Conservation (phyloP, 1,140 invertebrate species). For the Dendroctonus valens region DNA sequence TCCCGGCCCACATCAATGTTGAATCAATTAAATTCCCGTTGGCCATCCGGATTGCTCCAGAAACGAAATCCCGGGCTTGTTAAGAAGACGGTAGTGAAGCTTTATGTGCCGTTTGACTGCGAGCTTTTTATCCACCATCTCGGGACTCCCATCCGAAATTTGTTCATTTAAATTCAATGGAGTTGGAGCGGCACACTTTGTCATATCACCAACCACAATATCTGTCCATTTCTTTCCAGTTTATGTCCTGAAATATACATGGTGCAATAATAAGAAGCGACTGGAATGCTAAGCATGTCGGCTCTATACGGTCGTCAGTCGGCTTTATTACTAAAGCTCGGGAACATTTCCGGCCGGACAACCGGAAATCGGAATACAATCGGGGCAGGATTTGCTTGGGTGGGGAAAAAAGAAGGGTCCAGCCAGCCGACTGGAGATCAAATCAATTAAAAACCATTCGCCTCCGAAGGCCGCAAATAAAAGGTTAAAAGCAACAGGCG, state of each 20-base stretch:
- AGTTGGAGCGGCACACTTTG: constrained; percentile 35
- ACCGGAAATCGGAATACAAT: neutral
- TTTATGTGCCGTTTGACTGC: constrained; percentile 12
- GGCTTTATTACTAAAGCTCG: constrained; percentile 23
- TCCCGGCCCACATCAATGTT: too few relatives aligned
- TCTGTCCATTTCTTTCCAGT: constrained; percentile 39
- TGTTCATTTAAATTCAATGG: constrained; percentile 43
- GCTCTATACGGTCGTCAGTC: constrained; percentile 21
- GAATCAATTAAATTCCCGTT: too few relatives aligned
- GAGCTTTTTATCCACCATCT: constrained; percentile 8
- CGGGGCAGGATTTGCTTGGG: too few relatives aligned
- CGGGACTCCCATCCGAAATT: constrained; percentile 29
- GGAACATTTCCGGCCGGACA: neutral
- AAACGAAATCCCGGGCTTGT: constrained; percentile 15
- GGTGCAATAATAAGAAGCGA: constrained; percentile 43
- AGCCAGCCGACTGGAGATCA: neutral
- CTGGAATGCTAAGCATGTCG: constrained; percentile 42
- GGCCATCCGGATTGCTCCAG: too few relatives aligned
- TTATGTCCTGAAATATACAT: constrained; percentile 46
- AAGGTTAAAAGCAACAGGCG: too few relatives aligned
- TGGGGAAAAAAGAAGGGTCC: neutral
- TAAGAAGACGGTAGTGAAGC: constrained; percentile 27
- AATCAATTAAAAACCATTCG: neutral
- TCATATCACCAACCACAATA: constrained; percentile 42
- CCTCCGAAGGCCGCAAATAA: too few relatives aligned